phyloP scores from a whole-genome alignment of 2,888 invertebrate genomes.

The Oeneis ivallda region DNA sequence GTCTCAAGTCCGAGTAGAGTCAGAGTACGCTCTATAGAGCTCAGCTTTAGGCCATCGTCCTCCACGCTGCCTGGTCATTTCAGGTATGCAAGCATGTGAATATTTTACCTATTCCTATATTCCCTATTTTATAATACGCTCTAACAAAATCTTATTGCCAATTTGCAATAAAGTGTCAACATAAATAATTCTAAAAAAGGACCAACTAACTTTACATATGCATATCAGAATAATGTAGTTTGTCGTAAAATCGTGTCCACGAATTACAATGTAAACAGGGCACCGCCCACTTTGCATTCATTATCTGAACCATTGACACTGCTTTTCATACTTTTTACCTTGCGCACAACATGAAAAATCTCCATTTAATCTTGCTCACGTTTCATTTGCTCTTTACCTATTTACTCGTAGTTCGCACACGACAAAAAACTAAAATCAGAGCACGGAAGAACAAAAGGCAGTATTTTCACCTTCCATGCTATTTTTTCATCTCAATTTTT shows the following conservation, averaged over 20 bases:
- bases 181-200: conserved; percentile 21
- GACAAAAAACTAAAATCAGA: neutral
- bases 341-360: conserved; percentile 47
- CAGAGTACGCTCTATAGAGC: too few species aligned
- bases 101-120: neutral
- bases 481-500: too few species aligned
- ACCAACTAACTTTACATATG: conserved; percentile 10
- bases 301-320: conserved; percentile 48
- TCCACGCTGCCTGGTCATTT: too few species aligned
- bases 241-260: conserved; percentile 28
- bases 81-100: neutral
- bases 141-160: conserved; percentile 3
- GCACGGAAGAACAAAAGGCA: neutral
- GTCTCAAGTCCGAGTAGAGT: too few species aligned
- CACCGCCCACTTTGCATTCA: conserved; percentile 31
- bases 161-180: conserved; percentile 1
- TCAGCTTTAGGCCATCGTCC: too few species aligned
- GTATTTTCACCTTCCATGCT: too few species aligned
- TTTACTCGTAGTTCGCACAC: neutral
- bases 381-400: neutral
- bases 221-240: conserved; percentile 10
- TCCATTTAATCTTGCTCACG: conserved; percentile 43
- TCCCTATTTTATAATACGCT: neutral
- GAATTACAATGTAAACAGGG: conserved; percentile 33
- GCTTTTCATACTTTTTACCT: conserved; percentile 50